phyloP scores from a whole-genome alignment of 2,113 vertebrate genomes.

The Leptobrachium ailaonicum region DNA sequence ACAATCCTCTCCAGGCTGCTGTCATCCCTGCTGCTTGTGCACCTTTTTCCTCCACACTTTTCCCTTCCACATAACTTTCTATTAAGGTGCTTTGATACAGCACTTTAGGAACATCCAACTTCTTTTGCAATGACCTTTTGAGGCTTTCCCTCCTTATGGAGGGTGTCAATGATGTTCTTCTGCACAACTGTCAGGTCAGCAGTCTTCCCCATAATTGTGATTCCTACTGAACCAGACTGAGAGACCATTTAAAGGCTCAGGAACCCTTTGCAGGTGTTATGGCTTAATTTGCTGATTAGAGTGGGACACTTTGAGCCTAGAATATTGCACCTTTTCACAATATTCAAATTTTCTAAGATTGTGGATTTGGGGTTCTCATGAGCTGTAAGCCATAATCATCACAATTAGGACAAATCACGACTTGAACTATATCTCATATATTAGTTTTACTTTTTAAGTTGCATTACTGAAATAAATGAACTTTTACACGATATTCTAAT shows the following conservation, averaged over 20 bases:
- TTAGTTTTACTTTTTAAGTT: too few species aligned
- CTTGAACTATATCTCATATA: too few species aligned
- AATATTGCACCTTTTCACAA: too few species aligned
- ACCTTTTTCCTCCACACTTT: slow-evolving; percentile 1
- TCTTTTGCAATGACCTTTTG: background rate
- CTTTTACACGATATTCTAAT: too few species aligned
- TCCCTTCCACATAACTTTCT: background rate
- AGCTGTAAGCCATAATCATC: too few species aligned
- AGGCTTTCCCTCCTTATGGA: background rate
- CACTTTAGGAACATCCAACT: background rate
- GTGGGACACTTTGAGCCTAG: too few species aligned
- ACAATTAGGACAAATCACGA: too few species aligned
- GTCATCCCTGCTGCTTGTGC: background rate
- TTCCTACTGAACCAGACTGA: slow-evolving; percentile 1
- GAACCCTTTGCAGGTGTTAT: slow-evolving; percentile 2
- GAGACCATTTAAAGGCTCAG: slow-evolving; percentile 4
- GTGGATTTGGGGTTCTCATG: too few species aligned
- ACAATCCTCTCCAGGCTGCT: too few species aligned
- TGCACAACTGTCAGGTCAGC: slow-evolving; percentile 3
- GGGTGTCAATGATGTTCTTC: background rate
- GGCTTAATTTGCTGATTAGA: background rate
- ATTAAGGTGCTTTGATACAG: background rate
- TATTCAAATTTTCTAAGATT: too few species aligned
- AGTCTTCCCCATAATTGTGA: slow-evolving; percentile 1
- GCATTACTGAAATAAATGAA: too few species aligned